Evolutionary conservation across 2,888 invertebrate species (phyloP), one percentile per base, ranked within the genome.

Genomic region (Drosophila nr. perissopoda): DNA sequence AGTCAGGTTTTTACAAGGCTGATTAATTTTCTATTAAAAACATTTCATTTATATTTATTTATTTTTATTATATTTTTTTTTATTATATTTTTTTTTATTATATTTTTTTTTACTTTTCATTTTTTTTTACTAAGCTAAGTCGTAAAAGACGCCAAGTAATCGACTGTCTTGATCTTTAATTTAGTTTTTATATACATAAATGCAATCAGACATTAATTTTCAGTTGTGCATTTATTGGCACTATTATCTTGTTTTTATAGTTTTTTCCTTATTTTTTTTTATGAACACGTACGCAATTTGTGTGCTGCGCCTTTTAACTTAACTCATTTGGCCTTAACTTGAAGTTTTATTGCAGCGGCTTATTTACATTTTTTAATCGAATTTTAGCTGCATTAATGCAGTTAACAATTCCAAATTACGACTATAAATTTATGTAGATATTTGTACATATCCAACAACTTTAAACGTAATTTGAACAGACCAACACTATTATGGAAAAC

Each of bases 241-340:
- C 25, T 42, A 40, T 10, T 53, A 10, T 27, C 18, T 42, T 33
- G 34, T 31, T 62, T 57, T 63, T 29, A 57, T 71, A 40, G 71
- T 34, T 62, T 34, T 62, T 38, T 42, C 6, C 10, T 52, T 60
- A 10, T 31, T 27, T 8, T 49, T 49, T 49, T 49, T 45, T 49
- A 38, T 34, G 42, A 8, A 38, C 36, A 56, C 45, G 38, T 64
- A n/a, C 33, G 29, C 18, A 56, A 27, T 45, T 70, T 64, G 51
- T 52, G 60, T 21, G 60, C 57, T 65, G 54, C 38, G 54, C 58
- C 58, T 59, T 66, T 59, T 51, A 48, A 67, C 58, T 74, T 13
- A 58, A 61, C 48, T 5, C 36, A 42, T 21, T 68, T 36, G 57
- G 16, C 36, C 6, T 25, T 49, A 48, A 31, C 21, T 31, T 38